Evolutionary conservation across 1,140 invertebrate species (phyloP).

Genomic region (Euglossa dilemma): DNA sequence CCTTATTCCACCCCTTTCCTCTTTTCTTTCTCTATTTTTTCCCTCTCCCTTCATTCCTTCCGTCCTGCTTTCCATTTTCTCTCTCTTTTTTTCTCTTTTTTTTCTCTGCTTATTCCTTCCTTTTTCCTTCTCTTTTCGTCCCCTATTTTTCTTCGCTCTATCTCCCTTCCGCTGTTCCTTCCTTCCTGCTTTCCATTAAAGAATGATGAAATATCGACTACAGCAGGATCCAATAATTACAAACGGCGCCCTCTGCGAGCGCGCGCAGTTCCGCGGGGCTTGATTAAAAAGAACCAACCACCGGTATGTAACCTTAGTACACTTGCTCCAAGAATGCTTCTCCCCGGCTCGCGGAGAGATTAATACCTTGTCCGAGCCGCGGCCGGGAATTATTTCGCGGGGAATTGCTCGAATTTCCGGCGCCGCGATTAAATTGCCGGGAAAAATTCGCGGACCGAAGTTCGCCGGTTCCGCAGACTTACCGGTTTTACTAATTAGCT

Average conservation of each 20-base stretch:
- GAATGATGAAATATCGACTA: constrained; percentile 43
- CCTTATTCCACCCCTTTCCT: too few species aligned
- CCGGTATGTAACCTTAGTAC: constrained; percentile 27
- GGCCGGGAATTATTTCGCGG: too few species aligned
- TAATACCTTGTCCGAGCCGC: constrained; percentile 1
- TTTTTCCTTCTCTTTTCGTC: too few species aligned
- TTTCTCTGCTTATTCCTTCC: too few species aligned
- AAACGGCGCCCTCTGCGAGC: not conserved
- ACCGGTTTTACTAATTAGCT: too few species aligned
- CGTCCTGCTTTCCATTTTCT: too few species aligned
- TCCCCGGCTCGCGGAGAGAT: not conserved
- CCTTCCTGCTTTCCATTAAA: not conserved
- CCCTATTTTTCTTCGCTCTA: too few species aligned
- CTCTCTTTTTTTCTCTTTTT: not conserved
- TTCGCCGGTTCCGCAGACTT: too few species aligned
- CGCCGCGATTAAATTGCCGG: too few species aligned
- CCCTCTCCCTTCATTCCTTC: too few species aligned
- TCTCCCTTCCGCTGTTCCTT: not conserved
- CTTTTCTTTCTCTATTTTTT: too few species aligned
- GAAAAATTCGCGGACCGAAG: too few species aligned
- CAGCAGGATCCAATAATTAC: constrained; percentile 41
- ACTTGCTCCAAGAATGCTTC: constrained; percentile 24
- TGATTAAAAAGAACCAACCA: constrained; percentile 37
- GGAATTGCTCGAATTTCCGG: not conserved
- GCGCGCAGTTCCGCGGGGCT: constrained; percentile 8